A percentile compares a stretch with the other conserved stretches of the same genome.
Evolutionary conservation across 2,888 invertebrate species (phyloP).

Genomic region (Heliconius aoede): DNA sequence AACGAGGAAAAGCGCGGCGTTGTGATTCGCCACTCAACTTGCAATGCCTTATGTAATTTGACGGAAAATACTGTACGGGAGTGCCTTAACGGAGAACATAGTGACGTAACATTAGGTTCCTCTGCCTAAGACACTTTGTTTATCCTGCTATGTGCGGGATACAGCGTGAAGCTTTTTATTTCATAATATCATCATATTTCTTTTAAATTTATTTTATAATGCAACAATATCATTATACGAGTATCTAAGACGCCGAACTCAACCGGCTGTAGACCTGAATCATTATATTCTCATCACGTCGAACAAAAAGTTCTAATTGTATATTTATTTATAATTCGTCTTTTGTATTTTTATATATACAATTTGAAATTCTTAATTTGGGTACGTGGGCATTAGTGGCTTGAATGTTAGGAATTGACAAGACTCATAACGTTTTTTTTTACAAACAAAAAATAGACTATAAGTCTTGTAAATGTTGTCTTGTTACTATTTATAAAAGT

Average conservation of each 20-base stretch:
- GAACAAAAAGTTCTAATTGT: constrained; percentile 48
- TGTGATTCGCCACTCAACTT: too few relatives aligned
- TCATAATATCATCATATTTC: not conserved
- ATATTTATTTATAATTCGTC: constrained; percentile 40
- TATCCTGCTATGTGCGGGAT: not conserved
- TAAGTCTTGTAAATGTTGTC: too few relatives aligned
- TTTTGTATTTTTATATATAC: constrained; percentile 25
- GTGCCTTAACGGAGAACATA: too few relatives aligned
- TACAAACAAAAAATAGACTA: too few relatives aligned
- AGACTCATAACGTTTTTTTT: not conserved
- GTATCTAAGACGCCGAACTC: constrained; percentile 36
- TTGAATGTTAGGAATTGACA: not conserved
- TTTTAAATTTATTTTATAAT: constrained; percentile 1
- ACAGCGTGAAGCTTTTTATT: not conserved
- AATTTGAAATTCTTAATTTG: constrained; percentile 16
- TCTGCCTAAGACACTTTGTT: too few relatives aligned
- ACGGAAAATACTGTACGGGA: too few relatives aligned
- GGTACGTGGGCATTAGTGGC: constrained; percentile 3
- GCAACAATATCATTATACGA: constrained; percentile 32
- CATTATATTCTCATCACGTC: constrained; percentile 50
- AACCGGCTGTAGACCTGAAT: constrained; percentile 46
- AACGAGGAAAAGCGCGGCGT: too few relatives aligned
- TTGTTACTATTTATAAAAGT: too few relatives aligned
- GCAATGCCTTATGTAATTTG: too few relatives aligned
- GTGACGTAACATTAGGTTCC: too few relatives aligned